Conservation (phyloP, 2,797 vertebrate species). For the Loris lydekkerianus region DNA sequence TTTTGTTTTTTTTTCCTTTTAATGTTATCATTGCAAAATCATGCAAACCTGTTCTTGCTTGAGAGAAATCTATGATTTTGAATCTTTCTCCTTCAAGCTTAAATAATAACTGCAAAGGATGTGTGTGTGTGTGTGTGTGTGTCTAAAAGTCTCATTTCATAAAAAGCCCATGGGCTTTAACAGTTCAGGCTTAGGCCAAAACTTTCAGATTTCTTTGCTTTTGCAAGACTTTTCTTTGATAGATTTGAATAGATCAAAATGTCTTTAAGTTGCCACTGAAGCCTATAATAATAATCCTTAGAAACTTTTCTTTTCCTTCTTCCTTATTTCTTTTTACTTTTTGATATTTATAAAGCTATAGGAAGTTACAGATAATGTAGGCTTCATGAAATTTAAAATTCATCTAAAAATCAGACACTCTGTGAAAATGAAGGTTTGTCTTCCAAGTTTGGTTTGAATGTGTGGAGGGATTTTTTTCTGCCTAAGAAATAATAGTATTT, state of each 20-base stretch:
- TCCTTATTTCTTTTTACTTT: conserved; percentile 56
- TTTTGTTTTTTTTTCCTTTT: not conserved
- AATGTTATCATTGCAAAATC: conserved; percentile 4
- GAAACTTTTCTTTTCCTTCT: conserved; percentile 52
- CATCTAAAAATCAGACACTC: conserved; percentile 27
- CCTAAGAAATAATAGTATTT: conserved; percentile 10
- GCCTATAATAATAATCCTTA: conserved; percentile 64
- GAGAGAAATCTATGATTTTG: conserved; percentile 27
- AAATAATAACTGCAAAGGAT: conserved; percentile 47
- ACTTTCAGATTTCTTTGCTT: conserved; percentile 65
- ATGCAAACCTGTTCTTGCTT: conserved; percentile 44
- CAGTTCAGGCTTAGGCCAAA: conserved; percentile 14
- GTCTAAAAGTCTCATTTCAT: conserved; percentile 13
- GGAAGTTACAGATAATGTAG: conserved; percentile 20
- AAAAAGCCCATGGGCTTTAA: not conserved
- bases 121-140: not conserved
- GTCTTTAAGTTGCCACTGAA: conserved; percentile 60
- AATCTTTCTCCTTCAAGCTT: conserved; percentile 57
- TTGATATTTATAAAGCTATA: conserved; percentile 46
- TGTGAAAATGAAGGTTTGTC: conserved; percentile 63
- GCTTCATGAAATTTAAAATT: conserved; percentile 70
- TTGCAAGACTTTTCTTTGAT: conserved; percentile 52
- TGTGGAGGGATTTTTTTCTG: conserved; percentile 32
- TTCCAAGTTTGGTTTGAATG: conserved; percentile 52
- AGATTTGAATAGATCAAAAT: conserved; percentile 73